Evolutionary conservation across 2,888 invertebrate genomes (phyloP), one percentile per base, ranked within the genome.

Genomic region (Bombylius major): DNA sequence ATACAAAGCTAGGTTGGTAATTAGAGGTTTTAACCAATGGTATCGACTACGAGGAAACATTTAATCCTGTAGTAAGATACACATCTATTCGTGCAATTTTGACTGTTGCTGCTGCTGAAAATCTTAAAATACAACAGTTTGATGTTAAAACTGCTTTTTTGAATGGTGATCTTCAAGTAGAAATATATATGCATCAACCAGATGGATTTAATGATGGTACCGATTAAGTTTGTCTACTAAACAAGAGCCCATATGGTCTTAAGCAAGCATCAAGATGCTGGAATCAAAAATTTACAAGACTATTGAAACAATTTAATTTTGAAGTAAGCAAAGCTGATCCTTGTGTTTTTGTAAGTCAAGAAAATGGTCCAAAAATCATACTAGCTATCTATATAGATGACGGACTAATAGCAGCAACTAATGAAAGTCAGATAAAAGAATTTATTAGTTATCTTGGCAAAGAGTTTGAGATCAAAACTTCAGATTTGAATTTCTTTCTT

Each of bases 1-100:
- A 42, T 64, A 59, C 45, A 67, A 65, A 54, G 66, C 68, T n/a
- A 54, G 68, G 31, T 56, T 69, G 32, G 67, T 67, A 9, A 66
- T 62, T 13, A 53, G 64, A 31, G 66, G 66, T 45, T 67, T 62
- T 54, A 58, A 57, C 5, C 66, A 69, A 56, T 47, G 65, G 62
- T 8, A 54, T 62, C 42, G 65, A 67, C 57, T 69, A 65, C 58
- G 58, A 64, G 34, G 65, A 68, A 55, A 66, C 65, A 2, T 70
- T 65, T 54, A 64, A 67, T 47, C 66, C 67, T n/a, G 67, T 68
- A 1, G 64, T 62, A 12, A 63, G 59, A 59, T 60, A 62, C 48
- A 56, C 62, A 36, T 65, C 64, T 12, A 58, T 66, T 44, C 60
- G 63, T 54, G 58, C 60, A 50, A 54, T 65, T 57, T 53, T 63